Evolutionary conservation across 2,888 invertebrate genomes (phyloP).

Genomic region (Himalopsyche anomala): DNA sequence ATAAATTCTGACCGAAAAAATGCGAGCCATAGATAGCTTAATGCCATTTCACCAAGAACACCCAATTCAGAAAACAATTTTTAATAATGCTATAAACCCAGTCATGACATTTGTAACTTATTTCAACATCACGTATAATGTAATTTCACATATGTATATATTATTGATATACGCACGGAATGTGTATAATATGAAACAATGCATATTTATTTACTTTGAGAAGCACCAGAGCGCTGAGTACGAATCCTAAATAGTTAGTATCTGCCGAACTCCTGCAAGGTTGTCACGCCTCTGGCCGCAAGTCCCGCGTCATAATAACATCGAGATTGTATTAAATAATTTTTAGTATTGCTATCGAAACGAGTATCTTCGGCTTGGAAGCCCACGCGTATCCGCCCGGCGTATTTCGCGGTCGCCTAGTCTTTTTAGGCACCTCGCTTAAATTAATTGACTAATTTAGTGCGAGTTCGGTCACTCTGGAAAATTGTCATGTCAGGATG

Average conservation of each 20-base stretch:
- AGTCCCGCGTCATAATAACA: no score
- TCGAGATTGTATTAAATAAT: no score
- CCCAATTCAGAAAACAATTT: no score
- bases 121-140: no score
- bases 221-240: not conserved
- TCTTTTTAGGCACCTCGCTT: not conserved
- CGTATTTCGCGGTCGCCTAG: constrained; percentile 15
- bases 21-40: no score
- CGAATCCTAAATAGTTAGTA: constrained; percentile 13
- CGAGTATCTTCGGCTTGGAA: not conserved
- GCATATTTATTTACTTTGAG: not conserved
- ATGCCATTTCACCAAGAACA: no score
- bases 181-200: no score
- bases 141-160: no score
- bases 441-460: constrained; percentile 9
- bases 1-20: no score
- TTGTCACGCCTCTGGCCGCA: constrained; percentile 1
- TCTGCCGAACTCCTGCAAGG: constrained; percentile 20
- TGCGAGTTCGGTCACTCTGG: not conserved
- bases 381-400: constrained; percentile 2
- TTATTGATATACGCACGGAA: no score
- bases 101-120: no score
- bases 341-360: not conserved
- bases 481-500: not conserved
- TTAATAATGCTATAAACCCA: no score